Evolutionary conservation across 2,113 vertebrate genomes (phyloP), one percentile per base, ranked within the genome.

Genomic region (Cathartes aura): DNA sequence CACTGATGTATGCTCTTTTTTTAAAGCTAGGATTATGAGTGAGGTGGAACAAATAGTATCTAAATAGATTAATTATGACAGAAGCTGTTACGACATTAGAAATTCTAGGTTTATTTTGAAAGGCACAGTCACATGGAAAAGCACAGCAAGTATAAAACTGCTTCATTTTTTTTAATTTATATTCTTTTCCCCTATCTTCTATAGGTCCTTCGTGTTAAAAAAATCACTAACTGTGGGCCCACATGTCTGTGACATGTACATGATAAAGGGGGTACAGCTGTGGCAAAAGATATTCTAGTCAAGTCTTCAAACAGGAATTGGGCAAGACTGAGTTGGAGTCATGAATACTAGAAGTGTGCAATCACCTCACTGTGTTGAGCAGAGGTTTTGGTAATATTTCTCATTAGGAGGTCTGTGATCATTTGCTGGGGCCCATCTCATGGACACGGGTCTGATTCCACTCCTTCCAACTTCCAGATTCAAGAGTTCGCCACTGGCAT

Each of bases 151-250:
- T 56, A 12, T 62, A 58, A 71, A 82, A 38, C 24, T 21, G 11
- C 7, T 15, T 66, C 4, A 0, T 0, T 19, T 40, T 64, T 71
- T 81, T 32, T 0, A 6, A 53, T 38, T 73, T 81, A 9, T 72
- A 13, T 87, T 75, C 12, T 55, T 91, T 71, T 36, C 24, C 24
- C 23, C 5, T 56, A 4, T 56, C 30, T 85, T 89, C n/a, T 70
- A 0, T 45, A 47, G 7, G 11, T 74, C 21, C 18, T 76, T 43
- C 13, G 30, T 58, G 42, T 4, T 17, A 34, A 62, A 71, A 38
- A 40, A 45, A 13, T 21, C 23, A 12, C 22, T 66, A 21, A 12
- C 18, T 68, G 6, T 40, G 63, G 30, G 14, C 48, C 47, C 32
- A 52, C 9, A 8, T 12, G 11, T 43, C 43, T 23, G 3, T 75